Conservation (phyloP, 2,113 vertebrate genomes). For the Hiodon tergisus region DNA sequence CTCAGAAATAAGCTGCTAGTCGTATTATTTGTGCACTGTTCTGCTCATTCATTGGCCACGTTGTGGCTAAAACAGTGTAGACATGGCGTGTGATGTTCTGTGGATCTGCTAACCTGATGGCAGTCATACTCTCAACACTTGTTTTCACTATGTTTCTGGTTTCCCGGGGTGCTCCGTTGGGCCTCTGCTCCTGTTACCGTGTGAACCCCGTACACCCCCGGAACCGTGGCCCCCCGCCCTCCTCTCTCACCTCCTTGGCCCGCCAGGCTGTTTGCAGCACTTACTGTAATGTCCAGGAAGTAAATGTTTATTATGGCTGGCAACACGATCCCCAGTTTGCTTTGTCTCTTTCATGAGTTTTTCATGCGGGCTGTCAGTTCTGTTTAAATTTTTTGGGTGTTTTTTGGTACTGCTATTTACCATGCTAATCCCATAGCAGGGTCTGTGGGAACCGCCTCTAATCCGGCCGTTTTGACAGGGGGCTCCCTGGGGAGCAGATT, state of each 20-base stretch:
- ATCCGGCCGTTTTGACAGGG: constrained; percentile 15
- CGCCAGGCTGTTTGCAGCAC: constrained; percentile 11
- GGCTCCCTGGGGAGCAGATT: constrained; percentile 1
- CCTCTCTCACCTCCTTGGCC: not conserved
- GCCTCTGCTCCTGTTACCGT: too few species aligned
- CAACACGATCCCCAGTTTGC: not conserved
- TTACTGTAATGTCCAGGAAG: not conserved
- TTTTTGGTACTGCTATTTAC: not conserved
- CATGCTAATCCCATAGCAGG: constrained; percentile 14
- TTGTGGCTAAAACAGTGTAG: too few species aligned
- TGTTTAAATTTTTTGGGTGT: constrained; percentile 18
- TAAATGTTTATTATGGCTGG: not conserved
- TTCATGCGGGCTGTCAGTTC: not conserved
- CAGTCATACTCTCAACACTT: too few species aligned
- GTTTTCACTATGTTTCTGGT: too few species aligned
- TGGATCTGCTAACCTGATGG: too few species aligned
- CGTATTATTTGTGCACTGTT: too few species aligned
- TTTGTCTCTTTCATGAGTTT: not conserved
- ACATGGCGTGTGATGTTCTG: too few species aligned
- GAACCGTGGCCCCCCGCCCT: not conserved
- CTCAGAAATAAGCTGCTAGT: too few species aligned
- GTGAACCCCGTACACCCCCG: not conserved
- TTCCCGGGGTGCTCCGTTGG: too few species aligned
- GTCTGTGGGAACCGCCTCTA: not conserved
- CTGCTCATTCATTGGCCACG: too few species aligned